Base-by-base conservation (phyloP, 1,140 invertebrate genomes). In the Arctopsyche grandis region DNA sequence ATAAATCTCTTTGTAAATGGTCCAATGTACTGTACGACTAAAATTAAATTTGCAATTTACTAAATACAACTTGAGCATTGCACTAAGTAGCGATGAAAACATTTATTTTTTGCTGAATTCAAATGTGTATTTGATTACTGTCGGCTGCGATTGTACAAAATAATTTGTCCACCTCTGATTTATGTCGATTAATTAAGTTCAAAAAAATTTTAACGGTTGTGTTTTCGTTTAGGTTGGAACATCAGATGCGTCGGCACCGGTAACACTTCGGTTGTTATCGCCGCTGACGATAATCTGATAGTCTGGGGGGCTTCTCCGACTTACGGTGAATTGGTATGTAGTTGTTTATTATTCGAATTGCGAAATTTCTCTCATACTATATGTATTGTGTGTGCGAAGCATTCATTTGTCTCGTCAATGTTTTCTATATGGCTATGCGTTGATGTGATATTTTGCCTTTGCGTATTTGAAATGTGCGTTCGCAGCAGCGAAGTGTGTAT, bases 221-320 rank as follows among this genome's bases (percentile, higher is more conserved):
- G 12, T 52, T 38, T n/a, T 70, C 46, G 5, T 56, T 56, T 43
- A 89, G 90, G 97, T 0, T 98, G 97, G 97, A 93, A 94, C 80
- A 94, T 98, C 12, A 91, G 94, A 73, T 92, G 92, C 82, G 90
- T 98, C 43, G 96, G 93, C 3, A 93, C 93, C 74, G 93, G 93
- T 24, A 90, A 92, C 81, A 95, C 94, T 0, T 96, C 94, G 60
- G 93, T 97, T 71, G 92, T 98, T 38, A 92, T 97, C 46, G 92
- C 95, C 9, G 96, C 97, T 0, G 97, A 98, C 85, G 95, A 97
- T 48, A 94, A 93, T 14, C 91, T 97, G 12, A 96, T 98, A 79
- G 94, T 94, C 46, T 98, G 96, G 96, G 97, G 97, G 5, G 92
- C 94, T 48, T 94, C 95, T 79, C 96, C 96, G 0, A 97, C 95